Evolutionary conservation across 2,888 invertebrate genomes (phyloP).

Genomic region (Ypsolopha sequella): DNA sequence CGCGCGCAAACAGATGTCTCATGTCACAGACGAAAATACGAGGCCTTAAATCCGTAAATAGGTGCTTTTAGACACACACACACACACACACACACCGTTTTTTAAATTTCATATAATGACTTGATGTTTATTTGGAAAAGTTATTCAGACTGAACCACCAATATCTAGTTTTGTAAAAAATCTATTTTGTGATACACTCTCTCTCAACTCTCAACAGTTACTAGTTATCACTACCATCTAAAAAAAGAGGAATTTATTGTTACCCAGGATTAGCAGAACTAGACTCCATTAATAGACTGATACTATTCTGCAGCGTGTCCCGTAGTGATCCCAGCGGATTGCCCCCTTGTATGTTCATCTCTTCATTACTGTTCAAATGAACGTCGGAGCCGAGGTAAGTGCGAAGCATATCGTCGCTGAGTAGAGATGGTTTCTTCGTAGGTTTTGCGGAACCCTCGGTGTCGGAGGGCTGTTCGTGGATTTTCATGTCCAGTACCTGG

Average conservation of each 20-base stretch:
- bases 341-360: slow-evolving; percentile 38
- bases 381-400: slow-evolving; percentile 49
- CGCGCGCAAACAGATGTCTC: too few relatives aligned
- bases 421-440: slow-evolving; percentile 25
- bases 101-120: too few relatives aligned
- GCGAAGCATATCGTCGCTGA: slow-evolving; percentile 39
- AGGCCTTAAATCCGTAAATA: too few relatives aligned
- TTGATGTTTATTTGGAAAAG: too few relatives aligned
- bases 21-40: too few relatives aligned
- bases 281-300: slow-evolving; percentile 54
- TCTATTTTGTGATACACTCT: too few relatives aligned
- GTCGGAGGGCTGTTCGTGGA: slow-evolving; percentile 46
- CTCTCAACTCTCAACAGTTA: too few relatives aligned
- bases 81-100: too few relatives aligned
- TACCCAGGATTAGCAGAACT: slow-evolving; percentile 35
- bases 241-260: slow-evolving; percentile 5
- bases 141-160: too few relatives aligned
- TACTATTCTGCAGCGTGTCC: slow-evolving; percentile 59
- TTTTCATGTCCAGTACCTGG: slow-evolving; percentile 54
- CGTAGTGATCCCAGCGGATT: slow-evolving; percentile 52
- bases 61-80: too few relatives aligned
- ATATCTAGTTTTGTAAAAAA: too few relatives aligned
- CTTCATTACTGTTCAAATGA: slow-evolving; percentile 52
- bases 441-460: slow-evolving; percentile 16
- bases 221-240: too few relatives aligned